Evolutionary conservation across 2,113 vertebrate species (phyloP).

Genomic region (Gasterosteus aculeatus): DNA sequence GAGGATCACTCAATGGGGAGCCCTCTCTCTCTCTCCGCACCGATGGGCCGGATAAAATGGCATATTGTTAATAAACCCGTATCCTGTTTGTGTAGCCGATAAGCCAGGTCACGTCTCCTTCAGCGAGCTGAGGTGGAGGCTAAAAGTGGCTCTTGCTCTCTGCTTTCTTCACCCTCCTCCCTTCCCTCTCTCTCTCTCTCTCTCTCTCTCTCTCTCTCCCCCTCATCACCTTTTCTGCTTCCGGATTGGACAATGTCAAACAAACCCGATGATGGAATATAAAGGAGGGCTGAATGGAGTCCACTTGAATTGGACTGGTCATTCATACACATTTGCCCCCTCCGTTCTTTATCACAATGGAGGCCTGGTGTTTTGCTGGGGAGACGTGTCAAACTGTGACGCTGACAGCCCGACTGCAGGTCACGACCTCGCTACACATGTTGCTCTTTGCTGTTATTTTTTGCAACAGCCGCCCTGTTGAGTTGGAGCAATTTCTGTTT

Average conservation of each 20-base stretch:
- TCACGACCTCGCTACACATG: constrained; percentile 62
- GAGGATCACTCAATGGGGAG: constrained; percentile 66
- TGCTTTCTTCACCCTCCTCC: neutral
- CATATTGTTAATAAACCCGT: constrained; percentile 67
- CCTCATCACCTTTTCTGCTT: constrained; percentile 32
- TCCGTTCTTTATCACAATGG: constrained; percentile 66
- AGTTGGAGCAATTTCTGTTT: constrained; percentile 20
- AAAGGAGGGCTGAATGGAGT: constrained; percentile 53
- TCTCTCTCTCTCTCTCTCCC: neutral
- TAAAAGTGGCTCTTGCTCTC: constrained; percentile 42
- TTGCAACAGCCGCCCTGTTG: constrained; percentile 35
- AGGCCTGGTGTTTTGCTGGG: constrained; percentile 54
- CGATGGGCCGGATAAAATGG: constrained; percentile 57
- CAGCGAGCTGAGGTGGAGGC: constrained; percentile 34
- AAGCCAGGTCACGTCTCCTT: constrained; percentile 45
- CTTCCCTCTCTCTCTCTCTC: neutral
- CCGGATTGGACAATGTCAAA: constrained; percentile 63
- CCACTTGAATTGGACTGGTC: constrained; percentile 58
- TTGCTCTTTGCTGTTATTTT: constrained; percentile 63
- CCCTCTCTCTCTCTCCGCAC: constrained; percentile 22
- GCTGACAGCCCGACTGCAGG: constrained; percentile 64
- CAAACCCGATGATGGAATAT: constrained; percentile 66
- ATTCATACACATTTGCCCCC: constrained; percentile 59
- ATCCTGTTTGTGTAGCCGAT: constrained; percentile 62
- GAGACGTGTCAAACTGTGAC: constrained; percentile 56